Evolutionary conservation across 2,888 invertebrate genomes (phyloP), one percentile per base, ranked within the genome.

Genomic region (Charanyca ferruginea): DNA sequence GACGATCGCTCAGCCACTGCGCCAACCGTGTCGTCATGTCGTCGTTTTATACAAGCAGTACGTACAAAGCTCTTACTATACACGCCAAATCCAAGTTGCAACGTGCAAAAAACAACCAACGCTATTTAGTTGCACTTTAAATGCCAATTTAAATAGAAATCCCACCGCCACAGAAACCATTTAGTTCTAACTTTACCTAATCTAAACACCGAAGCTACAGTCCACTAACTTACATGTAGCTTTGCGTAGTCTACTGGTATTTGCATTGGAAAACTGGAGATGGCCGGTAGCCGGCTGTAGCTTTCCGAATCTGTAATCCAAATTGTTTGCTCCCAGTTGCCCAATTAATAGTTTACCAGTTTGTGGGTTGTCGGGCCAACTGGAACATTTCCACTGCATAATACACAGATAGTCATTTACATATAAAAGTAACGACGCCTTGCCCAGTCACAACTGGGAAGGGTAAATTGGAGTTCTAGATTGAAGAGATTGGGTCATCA

Each of bases 281-380:
- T 49, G 53, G 65, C 60, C 35, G 44, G 73, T 71, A 59, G 22
- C 64, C 48, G 54, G 51, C 25, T 60, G 75, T 75, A 65, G 65
- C 55, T 48, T 63, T 58, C 77, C 65, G 45, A 82, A 82, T 82
- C 77, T 79, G 82, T 73, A 66, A 80, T 68, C 70, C 77, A 77
- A 80, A 80, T 77, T 80, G 73, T 82, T 80, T 71, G 73, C 35
- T 77, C 80, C 71, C 83, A 58, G 72, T 63, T 65, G 74, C 32
- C 59, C 80, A 82, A 80, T 80, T 80, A 77, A 80, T 82, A 82
- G 77, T 80, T 82, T 62, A 66, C 61, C 49, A 70, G 73, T 78
- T 77, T 55, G 80, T 58, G 63, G 66, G 61, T 55, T 63, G 82
- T 66, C 55, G 64, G 59, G 75, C 64, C 72, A 66, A 68, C 63